Conservation (phyloP, 30 jellyfish, hydroid and myxozoan genomes). For the Hydractinia symbiolongicarpus region DNA sequence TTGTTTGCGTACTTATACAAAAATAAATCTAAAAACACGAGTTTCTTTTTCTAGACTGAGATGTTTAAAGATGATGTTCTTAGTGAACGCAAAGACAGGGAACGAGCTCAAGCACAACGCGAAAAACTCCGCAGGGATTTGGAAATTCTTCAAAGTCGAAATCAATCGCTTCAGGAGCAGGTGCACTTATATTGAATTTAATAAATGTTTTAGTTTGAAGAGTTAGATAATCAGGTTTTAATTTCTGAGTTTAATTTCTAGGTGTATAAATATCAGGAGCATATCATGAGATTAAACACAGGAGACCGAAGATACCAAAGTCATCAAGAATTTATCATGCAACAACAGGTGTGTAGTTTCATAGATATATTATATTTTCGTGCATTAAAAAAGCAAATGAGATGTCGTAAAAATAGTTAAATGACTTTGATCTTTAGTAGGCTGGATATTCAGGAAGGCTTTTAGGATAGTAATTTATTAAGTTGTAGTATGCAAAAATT, state of each 20-base stretch:
- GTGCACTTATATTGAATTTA: slow-evolving; percentile 21
- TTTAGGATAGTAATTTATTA: too few relatives aligned
- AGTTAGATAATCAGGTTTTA: background rate
- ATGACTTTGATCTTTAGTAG: too few relatives aligned
- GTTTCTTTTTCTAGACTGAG: slow-evolving; percentile 64
- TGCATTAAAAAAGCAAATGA: too few relatives aligned
- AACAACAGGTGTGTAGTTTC: slow-evolving; percentile 46
- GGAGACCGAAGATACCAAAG: slow-evolving; percentile 66
- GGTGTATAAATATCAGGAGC: slow-evolving; percentile 97
- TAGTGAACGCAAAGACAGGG: slow-evolving; percentile 91
- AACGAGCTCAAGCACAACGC: slow-evolving; percentile 95
- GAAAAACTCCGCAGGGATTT: slow-evolving; percentile 91
- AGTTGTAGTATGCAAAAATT: too few relatives aligned
- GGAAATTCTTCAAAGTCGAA: slow-evolving; percentile 75
- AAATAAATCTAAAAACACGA: background rate
- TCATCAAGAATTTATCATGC: slow-evolving; percentile 59
- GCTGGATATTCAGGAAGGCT: too few relatives aligned
- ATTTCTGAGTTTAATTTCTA: background rate
- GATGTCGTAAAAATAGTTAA: too few relatives aligned
- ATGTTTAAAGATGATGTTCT: slow-evolving; percentile 84
- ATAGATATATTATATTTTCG: background rate
- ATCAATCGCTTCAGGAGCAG: slow-evolving; percentile 94
- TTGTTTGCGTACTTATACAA: background rate
- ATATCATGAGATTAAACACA: slow-evolving; percentile 84
- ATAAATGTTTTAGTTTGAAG: background rate